These are phyloP conservation scores for Sebastes vulpes DNA, from an alignment of 2,797 vertebrate genomes.

Conservation along the genomic window DNA sequence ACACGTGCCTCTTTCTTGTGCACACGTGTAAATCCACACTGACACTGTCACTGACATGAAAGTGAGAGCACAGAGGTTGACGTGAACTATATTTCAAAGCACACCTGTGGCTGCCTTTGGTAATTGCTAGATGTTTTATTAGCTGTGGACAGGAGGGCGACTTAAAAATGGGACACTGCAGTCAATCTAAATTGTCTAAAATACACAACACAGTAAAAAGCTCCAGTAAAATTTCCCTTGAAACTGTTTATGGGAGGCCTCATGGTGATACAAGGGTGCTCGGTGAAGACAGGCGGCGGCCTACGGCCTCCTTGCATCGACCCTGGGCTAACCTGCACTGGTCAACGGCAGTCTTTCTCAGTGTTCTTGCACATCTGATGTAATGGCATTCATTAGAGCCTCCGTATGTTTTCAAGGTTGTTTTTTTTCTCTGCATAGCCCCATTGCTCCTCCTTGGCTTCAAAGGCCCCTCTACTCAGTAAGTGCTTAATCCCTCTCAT, in stretches of 20 bases:
- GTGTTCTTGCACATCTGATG: constrained; percentile 57
- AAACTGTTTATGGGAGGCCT: constrained; percentile 39
- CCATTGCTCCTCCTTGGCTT: constrained; percentile 62
- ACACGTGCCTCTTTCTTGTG: background rate
- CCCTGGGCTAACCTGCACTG: constrained; percentile 30
- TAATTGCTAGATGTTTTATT: constrained; percentile 40
- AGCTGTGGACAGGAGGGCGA: constrained; percentile 3
- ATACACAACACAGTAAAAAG: constrained; percentile 34
- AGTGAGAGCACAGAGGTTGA: constrained; percentile 22
- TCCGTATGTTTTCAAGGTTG: constrained; percentile 57
- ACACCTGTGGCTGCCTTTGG: constrained; percentile 34
- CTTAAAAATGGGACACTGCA: constrained; percentile 13
- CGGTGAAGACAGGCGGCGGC: constrained; percentile 6
- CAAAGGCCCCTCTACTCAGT: constrained; percentile 72
- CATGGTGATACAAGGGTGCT: constrained; percentile 15
- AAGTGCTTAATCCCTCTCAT: constrained; percentile 79
- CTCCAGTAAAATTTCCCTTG: constrained; percentile 25
- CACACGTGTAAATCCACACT: background rate
- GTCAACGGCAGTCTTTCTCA: constrained; percentile 32
- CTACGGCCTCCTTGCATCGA: background rate
- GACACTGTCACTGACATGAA: constrained; percentile 8
- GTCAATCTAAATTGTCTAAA: constrained; percentile 33
- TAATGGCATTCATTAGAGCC: constrained; percentile 74
- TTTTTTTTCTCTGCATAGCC: constrained; percentile 27
- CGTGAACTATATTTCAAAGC: constrained; percentile 31